Base-by-base conservation (phyloP, 1,140 invertebrate species). In the Globodera rostochiensis region DNA sequence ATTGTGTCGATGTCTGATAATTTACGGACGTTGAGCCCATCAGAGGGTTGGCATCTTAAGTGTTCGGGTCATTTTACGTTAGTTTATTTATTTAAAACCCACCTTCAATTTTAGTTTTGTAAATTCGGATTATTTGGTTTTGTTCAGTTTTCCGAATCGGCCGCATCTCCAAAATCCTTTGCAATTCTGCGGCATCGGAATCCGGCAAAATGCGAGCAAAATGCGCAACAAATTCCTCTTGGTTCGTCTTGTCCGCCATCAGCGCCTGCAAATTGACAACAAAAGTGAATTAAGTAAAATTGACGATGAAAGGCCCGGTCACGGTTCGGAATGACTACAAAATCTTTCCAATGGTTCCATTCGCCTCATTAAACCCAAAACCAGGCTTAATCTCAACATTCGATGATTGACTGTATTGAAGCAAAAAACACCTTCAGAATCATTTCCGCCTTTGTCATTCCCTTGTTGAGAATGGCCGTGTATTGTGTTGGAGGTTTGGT, bases 371-470 rank as follows among this genome's bases (percentile, higher is more conserved):
- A 36, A 36, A 36, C 36, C 36, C 3, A 36, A 36, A 36, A 36
- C 36, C 36, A 36, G 36, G 36, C 36, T 36, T 36, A 36, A 36
- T 36, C 36, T 36, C 2, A 36, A 36, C 36, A 36, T 36, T 36
- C 36, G 3, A 36, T 36, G 36, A 36, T 3, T 36, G 36, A 36
- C 36, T 36, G 36, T 36, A 36, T 36, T 36, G 2, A 3, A 36
- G 25, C 47, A 67, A 60, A 69, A 78, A 66, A 79, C 73, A 98
- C 93, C 92, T 99, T 99, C 6, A 99, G 91, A 69, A 99, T 95
- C 95, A 98, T 96, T 91, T 99, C 97, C 0, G 96, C 97, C 88
- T 95, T 95, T 5, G 95, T 96, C 95, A 99, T 98, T 60, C 95
- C 94, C 91, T 97, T 97, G 0, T 95, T 94, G 0, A 99, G 96